Conservation (phyloP, 2,113 vertebrate species). For the Marmota monax region DNA sequence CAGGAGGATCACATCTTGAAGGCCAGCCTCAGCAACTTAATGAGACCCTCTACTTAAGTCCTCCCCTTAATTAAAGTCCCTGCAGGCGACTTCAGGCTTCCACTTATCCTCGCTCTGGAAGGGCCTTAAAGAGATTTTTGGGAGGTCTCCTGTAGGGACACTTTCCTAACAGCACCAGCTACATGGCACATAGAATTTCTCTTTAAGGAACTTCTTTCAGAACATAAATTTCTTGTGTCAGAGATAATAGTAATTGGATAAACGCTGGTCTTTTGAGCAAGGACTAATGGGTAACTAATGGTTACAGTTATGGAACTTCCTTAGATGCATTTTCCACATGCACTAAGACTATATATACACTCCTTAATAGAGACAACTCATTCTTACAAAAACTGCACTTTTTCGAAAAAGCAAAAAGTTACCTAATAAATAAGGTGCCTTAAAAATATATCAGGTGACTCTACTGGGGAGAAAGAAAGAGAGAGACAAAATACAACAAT, state of each 20-base stretch:
- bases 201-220: neutral
- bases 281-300: neutral
- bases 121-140: too few species aligned
- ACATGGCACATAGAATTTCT: neutral
- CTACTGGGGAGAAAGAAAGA: neutral
- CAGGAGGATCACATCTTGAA: too few species aligned
- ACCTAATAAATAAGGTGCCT: neutral
- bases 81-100: accelerated
- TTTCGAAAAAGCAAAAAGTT: conserved; percentile 6
- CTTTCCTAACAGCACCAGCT: too few species aligned
- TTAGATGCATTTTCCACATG: neutral
- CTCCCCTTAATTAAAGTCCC: neutral
- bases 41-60: neutral
- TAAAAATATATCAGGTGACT: conserved; percentile 19
- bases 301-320: conserved; percentile 18
- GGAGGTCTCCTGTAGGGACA: too few species aligned
- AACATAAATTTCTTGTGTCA: neutral
- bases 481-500: neutral
- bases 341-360: neutral
- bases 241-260: neutral
- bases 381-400: neutral
- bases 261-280: neutral
- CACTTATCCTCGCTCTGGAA: neutral
- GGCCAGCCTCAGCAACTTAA: too few species aligned
- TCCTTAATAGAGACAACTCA: neutral